Base-by-base conservation (phyloP, 2,888 invertebrate species). In the Cephus sareptanus region DNA sequence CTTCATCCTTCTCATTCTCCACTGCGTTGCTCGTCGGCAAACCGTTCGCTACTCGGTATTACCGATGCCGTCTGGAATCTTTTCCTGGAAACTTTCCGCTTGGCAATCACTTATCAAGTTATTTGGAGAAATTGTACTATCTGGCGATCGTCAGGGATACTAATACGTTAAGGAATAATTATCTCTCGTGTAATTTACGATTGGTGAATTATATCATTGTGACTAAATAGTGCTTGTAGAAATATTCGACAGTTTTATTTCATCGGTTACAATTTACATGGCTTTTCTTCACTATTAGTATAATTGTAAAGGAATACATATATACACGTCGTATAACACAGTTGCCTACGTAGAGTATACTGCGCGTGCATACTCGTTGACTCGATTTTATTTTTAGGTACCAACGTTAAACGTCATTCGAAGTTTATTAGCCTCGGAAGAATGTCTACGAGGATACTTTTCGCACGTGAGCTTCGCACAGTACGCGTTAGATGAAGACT, bases 31-130 rank as follows among this genome's bases (percentile, higher is more conserved):
- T 71, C 31, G 71, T 33, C 34, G 33, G 71, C 33, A 31, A 71
- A 31, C 34, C 71, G 33, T 33, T 31, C 71, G 71, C 31, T 34
- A 33, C 71, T 71, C 71, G 11, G 33, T 71, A 71, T 23, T 33
- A 34, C 71, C 33, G 71, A 33, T 31, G 31, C 34, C 23, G 71
- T 71, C 33, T 34, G 33, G 71, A 71, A 71, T 71, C 71, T 71
- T 71, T 71, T 71, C 71, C 71, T 34, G 71, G 71, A 71, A 71
- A 71, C 34, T 71, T 71, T 71, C 71, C 31, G 71, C 31, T 34
- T 23, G 71, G 33, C 71, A 34, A 34, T 71, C 31, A 71, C 33
- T 71, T 71, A 34, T 56, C 56, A 56, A 23, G 56, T 56, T 56
- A 56, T 56, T 56, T 56, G 56, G 23, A 9, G 56, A 56, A 56